Conservation (phyloP, 2,888 invertebrate species). For the Drosophila cracens region DNA sequence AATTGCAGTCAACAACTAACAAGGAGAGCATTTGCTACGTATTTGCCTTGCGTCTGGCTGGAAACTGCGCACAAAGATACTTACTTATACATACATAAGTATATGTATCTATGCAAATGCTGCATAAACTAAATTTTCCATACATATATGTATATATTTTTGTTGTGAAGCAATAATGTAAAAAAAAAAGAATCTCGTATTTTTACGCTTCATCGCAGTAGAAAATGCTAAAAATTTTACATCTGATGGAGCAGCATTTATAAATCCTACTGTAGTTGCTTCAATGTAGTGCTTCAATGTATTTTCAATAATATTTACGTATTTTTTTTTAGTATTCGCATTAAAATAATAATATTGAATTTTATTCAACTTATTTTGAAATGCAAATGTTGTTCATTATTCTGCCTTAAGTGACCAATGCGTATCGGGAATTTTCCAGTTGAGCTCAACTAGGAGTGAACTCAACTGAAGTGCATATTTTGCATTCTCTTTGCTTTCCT, state of each 20-base stretch:
- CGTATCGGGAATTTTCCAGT: background rate
- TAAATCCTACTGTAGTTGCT: constrained; percentile 32
- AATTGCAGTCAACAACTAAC: constrained; percentile 81
- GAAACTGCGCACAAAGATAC: constrained; percentile 51
- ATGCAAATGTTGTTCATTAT: background rate
- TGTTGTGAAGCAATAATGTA: constrained; percentile 42
- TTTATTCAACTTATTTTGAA: constrained; percentile 1
- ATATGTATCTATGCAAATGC: constrained; percentile 19
- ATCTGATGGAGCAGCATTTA: constrained; percentile 3
- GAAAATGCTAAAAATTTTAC: constrained; percentile 62
- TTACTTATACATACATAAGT: constrained; percentile 30
- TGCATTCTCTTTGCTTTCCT: too few species aligned
- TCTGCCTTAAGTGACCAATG: background rate
- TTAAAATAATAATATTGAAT: background rate
- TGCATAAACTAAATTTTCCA: constrained; percentile 16
- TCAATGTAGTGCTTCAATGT: background rate
- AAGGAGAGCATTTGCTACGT: constrained; percentile 63
- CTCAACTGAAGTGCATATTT: background rate
- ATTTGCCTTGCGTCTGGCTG: constrained; percentile 69
- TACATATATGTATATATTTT: constrained; percentile 26
- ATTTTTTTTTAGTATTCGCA: background rate
- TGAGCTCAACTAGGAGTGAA: background rate
- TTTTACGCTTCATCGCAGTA: constrained; percentile 76
- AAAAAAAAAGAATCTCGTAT: constrained; percentile 55
- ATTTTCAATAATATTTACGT: background rate